Evolutionary conservation across 2,888 invertebrate genomes (phyloP), one percentile per base, ranked within the genome.

Genomic region (Sceliomorpha sp.): DNA sequence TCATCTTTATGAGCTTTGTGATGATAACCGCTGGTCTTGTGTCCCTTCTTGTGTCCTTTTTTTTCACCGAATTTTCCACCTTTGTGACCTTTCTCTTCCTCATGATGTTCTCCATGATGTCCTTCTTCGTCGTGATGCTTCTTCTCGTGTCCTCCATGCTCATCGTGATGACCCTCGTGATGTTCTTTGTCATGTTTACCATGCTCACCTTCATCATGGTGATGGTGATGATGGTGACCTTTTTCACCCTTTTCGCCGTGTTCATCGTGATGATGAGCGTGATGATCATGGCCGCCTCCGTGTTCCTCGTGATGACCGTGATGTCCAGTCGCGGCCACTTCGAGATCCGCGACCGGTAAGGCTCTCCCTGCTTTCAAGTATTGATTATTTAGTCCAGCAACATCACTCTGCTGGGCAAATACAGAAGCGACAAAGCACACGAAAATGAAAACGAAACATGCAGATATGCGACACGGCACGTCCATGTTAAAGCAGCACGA

Each of bases 1-100:
- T 96, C 96, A 81, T 96, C 96, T 84, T 96, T 96, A 88, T 95
- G 94, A 29, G 94, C 93, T 82, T 95, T 95, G 87, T 95, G 94
- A 81, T 96, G 96, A 86, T 92, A 95, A 5, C 95, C 95, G 62
- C 94, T 92, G 9, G 95, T 94, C 81, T 95, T 95, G 70, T 95
- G 77, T 0, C 94, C 80, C 92, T 94, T 94, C n/a, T 72, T 72
- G 37, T 72, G 70, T 0, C 95, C 95, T 80, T 95, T 95, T 80
- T 95, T 95, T 88, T 95, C 95, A 0, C 94, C 94, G 78, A 95
- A 95, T 82, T 95, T 94, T 79, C 94, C 94, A 2, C 93, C 95
- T 82, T 95, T 95, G 84, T 94, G 93, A 9, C 93, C 94, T 70
- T 95, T 93, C 1, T 93, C 94, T 17, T 91, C 91, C 69, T 94